These are phyloP conservation scores for Cynodonichthys magdalenae DNA, from an alignment of 2,797 vertebrate species.

Conservation along the genomic window DNA sequence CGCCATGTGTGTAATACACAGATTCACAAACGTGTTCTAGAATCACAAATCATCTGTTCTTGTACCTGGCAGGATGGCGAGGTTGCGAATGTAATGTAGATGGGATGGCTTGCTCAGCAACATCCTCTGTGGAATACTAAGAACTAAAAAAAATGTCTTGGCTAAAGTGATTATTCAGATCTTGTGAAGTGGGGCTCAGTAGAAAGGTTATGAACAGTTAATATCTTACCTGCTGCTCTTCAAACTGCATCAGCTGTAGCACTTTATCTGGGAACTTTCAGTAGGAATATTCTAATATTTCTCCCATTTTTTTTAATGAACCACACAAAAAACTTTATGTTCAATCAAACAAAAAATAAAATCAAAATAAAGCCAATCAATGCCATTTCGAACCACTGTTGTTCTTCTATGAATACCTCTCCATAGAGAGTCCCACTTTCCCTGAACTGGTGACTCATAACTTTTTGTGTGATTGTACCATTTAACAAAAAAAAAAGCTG, in stretches of 20 bases:
- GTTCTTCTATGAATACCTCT: not conserved
- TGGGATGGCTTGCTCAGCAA: conserved; percentile 30
- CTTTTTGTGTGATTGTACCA: conserved; percentile 22
- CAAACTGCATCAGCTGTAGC: too few relatives aligned
- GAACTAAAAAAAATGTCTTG: not conserved
- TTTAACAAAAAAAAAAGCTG: conserved; percentile 1
- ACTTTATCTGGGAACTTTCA: too few relatives aligned
- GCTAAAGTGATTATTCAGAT: too few relatives aligned
- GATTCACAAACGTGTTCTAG: conserved; percentile 44
- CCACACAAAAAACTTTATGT: conserved; percentile 26
- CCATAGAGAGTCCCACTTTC: too few relatives aligned
- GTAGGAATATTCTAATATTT: too few relatives aligned
- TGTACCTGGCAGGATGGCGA: not conserved
- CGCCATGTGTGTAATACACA: conserved; percentile 41
- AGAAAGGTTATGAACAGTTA: too few relatives aligned
- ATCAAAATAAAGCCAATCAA: not conserved
- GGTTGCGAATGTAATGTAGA: not conserved
- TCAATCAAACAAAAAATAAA: conserved; percentile 30
- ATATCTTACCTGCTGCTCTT: too few relatives aligned
- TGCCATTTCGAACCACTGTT: not conserved
- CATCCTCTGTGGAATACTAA: conserved; percentile 11
- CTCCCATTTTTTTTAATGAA: too few relatives aligned
- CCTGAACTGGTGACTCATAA: not conserved
- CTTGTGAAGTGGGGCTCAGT: too few relatives aligned
- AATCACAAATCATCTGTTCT: conserved; percentile 15